These are phyloP conservation scores for Recurvirostra avosetta DNA, from an alignment of 2,113 vertebrate genomes.

Conservation along the genomic window DNA sequence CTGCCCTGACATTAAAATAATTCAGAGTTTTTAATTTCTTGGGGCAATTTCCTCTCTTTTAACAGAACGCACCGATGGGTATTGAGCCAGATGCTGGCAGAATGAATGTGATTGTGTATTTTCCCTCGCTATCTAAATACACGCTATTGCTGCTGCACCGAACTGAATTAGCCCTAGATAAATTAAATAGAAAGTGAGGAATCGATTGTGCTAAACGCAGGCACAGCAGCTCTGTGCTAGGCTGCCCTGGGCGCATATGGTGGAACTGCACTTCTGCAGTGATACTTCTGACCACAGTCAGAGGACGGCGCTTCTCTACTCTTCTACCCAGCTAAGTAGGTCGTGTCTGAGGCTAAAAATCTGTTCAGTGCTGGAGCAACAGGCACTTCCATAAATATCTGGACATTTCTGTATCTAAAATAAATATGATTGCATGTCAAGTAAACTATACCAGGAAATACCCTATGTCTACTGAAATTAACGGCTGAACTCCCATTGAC, in stretches of 20 bases:
- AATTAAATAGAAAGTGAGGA: neutral
- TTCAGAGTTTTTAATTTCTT: neutral
- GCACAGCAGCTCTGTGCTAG: neutral
- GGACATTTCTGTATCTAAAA: neutral
- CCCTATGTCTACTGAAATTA: neutral
- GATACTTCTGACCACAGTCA: neutral
- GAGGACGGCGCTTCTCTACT: neutral
- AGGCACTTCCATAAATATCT: neutral
- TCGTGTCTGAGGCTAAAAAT: neutral
- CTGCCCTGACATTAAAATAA: neutral
- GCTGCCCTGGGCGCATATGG: rapidly evolving
- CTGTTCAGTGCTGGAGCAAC: neutral
- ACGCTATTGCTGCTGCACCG: neutral
- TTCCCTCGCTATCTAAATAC: neutral
- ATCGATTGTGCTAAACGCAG: neutral
- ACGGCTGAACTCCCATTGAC: neutral
- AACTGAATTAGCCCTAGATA: neutral
- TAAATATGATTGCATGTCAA: neutral
- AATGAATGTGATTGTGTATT: neutral
- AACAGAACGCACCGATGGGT: neutral
- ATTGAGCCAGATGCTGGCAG: neutral
- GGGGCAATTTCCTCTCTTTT: neutral
- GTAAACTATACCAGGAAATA: neutral
- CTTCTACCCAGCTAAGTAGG: neutral
- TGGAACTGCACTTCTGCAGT: neutral